Evolutionary conservation across 2,888 invertebrate genomes (phyloP), one percentile per base, ranked within the genome.

Genomic region (Camptogramma bilineatum): DNA sequence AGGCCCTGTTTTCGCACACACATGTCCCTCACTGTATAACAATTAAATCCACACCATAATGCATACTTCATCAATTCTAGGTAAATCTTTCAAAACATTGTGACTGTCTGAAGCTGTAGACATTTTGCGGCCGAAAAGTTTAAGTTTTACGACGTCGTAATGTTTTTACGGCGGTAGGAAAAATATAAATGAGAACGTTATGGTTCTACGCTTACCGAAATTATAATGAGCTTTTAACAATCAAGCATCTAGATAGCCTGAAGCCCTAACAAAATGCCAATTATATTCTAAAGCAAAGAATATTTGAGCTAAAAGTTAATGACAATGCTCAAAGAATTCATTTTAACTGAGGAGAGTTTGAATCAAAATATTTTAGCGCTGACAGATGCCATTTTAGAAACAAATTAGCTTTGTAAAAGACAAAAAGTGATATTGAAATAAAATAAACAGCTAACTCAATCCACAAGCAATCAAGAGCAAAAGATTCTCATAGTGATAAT

Each of bases 371-470:
- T 66, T 70, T 60, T 62, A 64, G 64, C 66, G 66, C 72, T 72
- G 74, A 72, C 75, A 73, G 72, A 57, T 24, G 39, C 60, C 69
- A 74, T 78, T 76, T 73, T 44, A 39, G 72, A 74, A 76, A 72
- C 74, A 75, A 79, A 79, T 81, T 77, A 72, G 74, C 75, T 72
- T 70, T 70, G 73, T 71, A 72, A 78, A 78, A 73, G 71, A 73
- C 71, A 73, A 72, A 68, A 75, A 52, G 44, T 44, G 68, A 71
- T 73, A 70, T 72, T 72, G 72, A 74, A 75, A 24, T 10, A 1
- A n/a, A 7, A 31, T 3, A 48, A 42, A 60, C 53, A 61, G 61
- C 61, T 61, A n/a, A 50, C 3, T 44, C 64, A 59, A 44, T 44
- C 44, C 44, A 8, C 44, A 44, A 17, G 0, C 44, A 44, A 44